These are phyloP conservation scores for Amiota mariae DNA, from an alignment of 2,888 invertebrate genomes.

Conservation along the genomic window DNA sequence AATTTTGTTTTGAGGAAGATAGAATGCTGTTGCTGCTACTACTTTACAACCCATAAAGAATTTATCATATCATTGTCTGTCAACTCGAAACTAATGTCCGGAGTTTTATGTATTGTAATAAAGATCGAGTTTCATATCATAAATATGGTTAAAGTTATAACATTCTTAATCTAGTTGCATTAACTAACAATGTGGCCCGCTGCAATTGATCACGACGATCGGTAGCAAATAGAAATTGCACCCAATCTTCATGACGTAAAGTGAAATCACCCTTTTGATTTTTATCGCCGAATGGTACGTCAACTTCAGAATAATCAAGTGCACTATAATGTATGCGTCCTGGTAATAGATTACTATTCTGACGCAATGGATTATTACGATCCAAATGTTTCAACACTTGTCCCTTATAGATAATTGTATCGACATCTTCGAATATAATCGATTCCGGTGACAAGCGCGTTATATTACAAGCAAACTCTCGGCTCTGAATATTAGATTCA, in stretches of 20 bases:
- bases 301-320: conserved; percentile 90
- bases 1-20: too few relatives aligned
- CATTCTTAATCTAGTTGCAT: too few relatives aligned
- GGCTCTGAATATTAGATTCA: conserved; percentile 82
- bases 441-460: conserved; percentile 92
- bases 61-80: too few relatives aligned
- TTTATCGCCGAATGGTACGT: conserved; percentile 93
- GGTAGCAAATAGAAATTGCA: conserved; percentile 93
- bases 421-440: conserved; percentile 96
- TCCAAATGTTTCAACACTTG: conserved; percentile 92
- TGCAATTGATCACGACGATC: conserved; percentile 95
- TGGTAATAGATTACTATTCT: conserved; percentile 88
- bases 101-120: too few relatives aligned
- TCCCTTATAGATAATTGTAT: conserved; percentile 88
- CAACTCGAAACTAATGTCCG: too few relatives aligned
- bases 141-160: too few relatives aligned
- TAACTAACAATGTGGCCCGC: conserved; percentile 93
- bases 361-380: conserved; percentile 80
- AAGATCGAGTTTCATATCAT: too few relatives aligned
- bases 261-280: conserved; percentile 97
- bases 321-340: conserved; percentile 92
- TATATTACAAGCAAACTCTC: conserved; percentile 97
- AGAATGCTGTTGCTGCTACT: too few relatives aligned
- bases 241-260: conserved; percentile 94
- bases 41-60: too few relatives aligned